phyloP scores from a whole-genome alignment of 2,113 vertebrate genomes.

The Trochalopteron elliotii region DNA sequence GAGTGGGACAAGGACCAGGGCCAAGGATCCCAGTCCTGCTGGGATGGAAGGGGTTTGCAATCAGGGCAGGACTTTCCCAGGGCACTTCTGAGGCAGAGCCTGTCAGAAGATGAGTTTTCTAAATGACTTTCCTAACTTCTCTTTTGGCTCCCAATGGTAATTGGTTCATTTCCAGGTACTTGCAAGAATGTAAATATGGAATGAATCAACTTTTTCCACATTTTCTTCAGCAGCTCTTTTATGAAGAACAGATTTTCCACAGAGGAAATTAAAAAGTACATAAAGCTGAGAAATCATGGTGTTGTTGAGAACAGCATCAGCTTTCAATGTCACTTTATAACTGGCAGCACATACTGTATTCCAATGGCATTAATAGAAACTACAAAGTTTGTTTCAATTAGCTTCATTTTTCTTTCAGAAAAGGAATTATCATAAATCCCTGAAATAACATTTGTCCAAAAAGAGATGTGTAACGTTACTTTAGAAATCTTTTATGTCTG shows the following conservation, averaged over 20 bases:
- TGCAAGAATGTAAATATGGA: conserved; percentile 88
- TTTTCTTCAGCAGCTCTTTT: conserved; percentile 85
- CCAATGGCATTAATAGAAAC: conserved; percentile 72
- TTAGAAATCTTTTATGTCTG: conserved; percentile 60
- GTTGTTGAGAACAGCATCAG: conserved; percentile 83
- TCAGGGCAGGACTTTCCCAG: conserved; percentile 53
- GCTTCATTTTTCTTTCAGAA: conserved; percentile 73
- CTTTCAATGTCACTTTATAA: conserved; percentile 78
- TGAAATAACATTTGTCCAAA: conserved; percentile 75
- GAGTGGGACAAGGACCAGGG: not conserved
- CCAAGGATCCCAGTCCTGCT: not conserved
- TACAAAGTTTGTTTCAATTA: conserved; percentile 76
- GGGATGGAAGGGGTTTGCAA: conserved; percentile 33
- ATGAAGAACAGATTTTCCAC: conserved; percentile 98
- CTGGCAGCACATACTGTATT: conserved; percentile 70
- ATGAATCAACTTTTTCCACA: conserved; percentile 88
- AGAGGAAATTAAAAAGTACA: conserved; percentile 94
- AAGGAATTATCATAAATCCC: conserved; percentile 77
- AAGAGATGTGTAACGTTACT: conserved; percentile 63
- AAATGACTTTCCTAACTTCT: conserved; percentile 74
- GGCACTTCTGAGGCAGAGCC: conserved; percentile 57
- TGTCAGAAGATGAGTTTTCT: conserved; percentile 69
- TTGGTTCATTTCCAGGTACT: conserved; percentile 84
- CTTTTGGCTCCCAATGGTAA: conserved; percentile 67
- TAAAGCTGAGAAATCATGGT: conserved; percentile 84